Evolutionary conservation across 2,888 invertebrate species (phyloP), one percentile per base, ranked within the genome.

Genomic region (Eucriotettix oculatus): DNA sequence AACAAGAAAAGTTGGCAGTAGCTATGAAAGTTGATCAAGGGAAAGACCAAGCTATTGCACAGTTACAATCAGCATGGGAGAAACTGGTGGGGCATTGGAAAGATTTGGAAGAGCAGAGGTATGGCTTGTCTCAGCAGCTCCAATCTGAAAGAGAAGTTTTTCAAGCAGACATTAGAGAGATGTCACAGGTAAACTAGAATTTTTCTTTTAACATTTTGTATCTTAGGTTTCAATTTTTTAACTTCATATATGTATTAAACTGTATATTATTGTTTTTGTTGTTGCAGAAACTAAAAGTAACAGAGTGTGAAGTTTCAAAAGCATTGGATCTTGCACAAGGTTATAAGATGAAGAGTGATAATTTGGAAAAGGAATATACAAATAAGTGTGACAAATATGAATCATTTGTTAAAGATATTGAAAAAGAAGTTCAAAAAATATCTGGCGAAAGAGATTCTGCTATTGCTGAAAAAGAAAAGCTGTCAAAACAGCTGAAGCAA

Each of bases 1-100:
- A 86, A 66, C 87, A 90, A 70, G 87, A 90, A 70, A 85, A 85
- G 67, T 71, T 90, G 42, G 86, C 89, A 0, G 87, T 90, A 0
- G 90, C 90, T 0, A 71, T 89, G 9, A 81, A 83, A 71, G 85
- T 90, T 0, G 90, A 90, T 71, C 79, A 82, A 60, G 79, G 84
- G 0, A 90, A 90, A 69, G 89, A 89, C 67, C 72, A 76, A 1
- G 83, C 86, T 0, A 81, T 90, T 59, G 68, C 74, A 7, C 83
- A 82, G 67, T 78, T 86, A 53, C 79, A 83, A 60, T 79, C 79
- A 14, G 82, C 84, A 0, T 84, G 84, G 78, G 74, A 80, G 16
- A 78, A 78, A 68, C 76, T 78, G 44, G 69, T 71, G 1, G 61
- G 65, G 5, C 72, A 71, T 62, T 69, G 75, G 66, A 66, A 63